Evolutionary conservation across 1,140 invertebrate genomes (phyloP), one percentile per base, ranked within the genome.

Genomic region (Ceratitis capitata): DNA sequence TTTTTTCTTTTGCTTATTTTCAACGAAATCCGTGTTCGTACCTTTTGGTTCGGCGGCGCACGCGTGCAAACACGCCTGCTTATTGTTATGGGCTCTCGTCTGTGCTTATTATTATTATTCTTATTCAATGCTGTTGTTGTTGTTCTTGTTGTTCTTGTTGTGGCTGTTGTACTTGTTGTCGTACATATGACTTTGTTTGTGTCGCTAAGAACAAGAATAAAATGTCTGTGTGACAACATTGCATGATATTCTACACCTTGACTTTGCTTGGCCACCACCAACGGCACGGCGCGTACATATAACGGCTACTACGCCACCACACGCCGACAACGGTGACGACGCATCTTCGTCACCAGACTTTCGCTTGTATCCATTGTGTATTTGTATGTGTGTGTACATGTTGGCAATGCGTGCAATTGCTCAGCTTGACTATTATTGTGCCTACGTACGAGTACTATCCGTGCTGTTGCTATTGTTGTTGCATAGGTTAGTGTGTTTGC

Each of bases 161-260:
- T 78, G 35, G 39, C 9, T 45, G 39, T 39, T 45, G 39, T 19
- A n/a, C 64, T 19, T 5, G 53, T 7, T 39, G 1, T 6, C n/a
- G 14, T 39, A 45, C 69, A 78, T 78, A 45, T 78, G 69, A 78
- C 45, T 74, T 14, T 78, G 69, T 78, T 78, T 78, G 35, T 26
- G 12, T 19, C 39, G 23, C 69, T 45, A 78, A 78, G 19, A 42
- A 78, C 69, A 78, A 78, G 39, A 78, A 78, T 74, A 74, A 42
- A 32, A 78, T 39, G 39, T 7, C 42, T 78, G 69, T 78, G 69
- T 78, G 69, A 78, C 69, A 78, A 78, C 69, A 42, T 78, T 78
- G 69, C 69, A 78, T 78, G 69, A 45, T 78, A 78, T 78, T 78
- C 69, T 78, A 78, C 69, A 78, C 69, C 69, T 78, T 78, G 69